A percentile compares a stretch with the other conserved stretches of the same genome.
Conservation (phyloP, 2,113 vertebrate species). For the Rutilus rutilus region DNA sequence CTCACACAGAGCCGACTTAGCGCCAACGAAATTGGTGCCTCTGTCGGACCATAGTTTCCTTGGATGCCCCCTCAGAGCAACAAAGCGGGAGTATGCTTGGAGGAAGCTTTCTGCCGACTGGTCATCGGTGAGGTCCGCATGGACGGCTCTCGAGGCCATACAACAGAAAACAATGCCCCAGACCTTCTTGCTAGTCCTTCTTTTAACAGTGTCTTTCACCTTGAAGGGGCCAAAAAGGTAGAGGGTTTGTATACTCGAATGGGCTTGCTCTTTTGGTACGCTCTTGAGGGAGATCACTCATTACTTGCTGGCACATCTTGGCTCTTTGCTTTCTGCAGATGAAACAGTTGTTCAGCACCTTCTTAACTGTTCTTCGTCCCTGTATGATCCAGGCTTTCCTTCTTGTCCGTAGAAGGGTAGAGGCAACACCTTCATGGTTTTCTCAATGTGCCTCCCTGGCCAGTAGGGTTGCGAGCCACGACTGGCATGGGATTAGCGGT, state of each 20-base stretch:
- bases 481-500: constrained; percentile 32
- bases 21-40: not conserved
- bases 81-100: constrained; percentile 34
- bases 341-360: constrained; percentile 32
- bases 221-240: constrained; percentile 26
- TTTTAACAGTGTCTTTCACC: constrained; percentile 36
- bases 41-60: constrained; percentile 39
- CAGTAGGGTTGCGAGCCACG: constrained; percentile 28
- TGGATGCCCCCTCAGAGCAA: constrained; percentile 21
- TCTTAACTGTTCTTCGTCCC: constrained; percentile 33
- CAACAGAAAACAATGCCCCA: constrained; percentile 39
- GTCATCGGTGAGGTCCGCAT: constrained; percentile 5
- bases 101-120: constrained; percentile 9
- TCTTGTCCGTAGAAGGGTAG: constrained; percentile 23
- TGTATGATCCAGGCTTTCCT: constrained; percentile 36
- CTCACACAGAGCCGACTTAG: not conserved
- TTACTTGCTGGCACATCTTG: constrained; percentile 40
- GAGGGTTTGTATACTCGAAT: constrained; percentile 23
- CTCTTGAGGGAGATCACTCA: constrained; percentile 29
- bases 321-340: constrained; percentile 37
- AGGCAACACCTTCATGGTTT: constrained; percentile 34
- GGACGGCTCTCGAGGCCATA: constrained; percentile 32
- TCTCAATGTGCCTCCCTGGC: constrained; percentile 32
- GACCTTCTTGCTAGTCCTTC: constrained; percentile 37
- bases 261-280: constrained; percentile 1